These are phyloP conservation scores for Aegotheles bennettii DNA, from an alignment of 2,113 vertebrate genomes.

Conservation along the genomic window DNA sequence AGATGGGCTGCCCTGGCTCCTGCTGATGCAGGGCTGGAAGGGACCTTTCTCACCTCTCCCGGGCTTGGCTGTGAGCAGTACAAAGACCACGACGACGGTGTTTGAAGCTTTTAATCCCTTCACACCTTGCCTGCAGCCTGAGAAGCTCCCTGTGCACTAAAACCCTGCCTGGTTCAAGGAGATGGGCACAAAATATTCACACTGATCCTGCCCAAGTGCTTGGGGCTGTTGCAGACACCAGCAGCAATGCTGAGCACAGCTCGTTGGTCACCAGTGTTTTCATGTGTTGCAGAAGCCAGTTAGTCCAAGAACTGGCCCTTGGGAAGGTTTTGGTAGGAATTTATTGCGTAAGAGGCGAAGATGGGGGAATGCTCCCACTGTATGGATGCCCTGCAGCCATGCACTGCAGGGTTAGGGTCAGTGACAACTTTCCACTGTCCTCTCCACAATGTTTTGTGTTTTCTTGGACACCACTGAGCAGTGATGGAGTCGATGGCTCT, in stretches of 20 bases:
- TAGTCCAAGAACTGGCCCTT: not conserved
- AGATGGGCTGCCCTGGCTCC: not conserved
- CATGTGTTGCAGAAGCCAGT: not conserved
- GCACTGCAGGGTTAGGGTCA: not conserved
- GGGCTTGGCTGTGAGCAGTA: not conserved
- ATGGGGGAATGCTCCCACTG: fast-evolving
- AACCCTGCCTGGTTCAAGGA: fast-evolving
- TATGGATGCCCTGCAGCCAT: not conserved
- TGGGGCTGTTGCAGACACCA: fast-evolving
- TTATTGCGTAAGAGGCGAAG: not conserved
- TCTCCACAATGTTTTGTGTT: not conserved
- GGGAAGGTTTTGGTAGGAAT: not conserved
- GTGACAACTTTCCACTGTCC: not conserved
- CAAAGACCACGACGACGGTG: fast-evolving
- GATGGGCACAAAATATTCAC: not conserved
- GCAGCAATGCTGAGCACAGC: not conserved
- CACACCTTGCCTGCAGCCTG: not conserved
- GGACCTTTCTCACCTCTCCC: not conserved
- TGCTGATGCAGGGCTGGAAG: not conserved
- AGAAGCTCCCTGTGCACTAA: not conserved
- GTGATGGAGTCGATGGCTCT: not conserved
- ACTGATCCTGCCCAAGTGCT: not conserved
- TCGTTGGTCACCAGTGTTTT: fast-evolving
- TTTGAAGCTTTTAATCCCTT: not conserved
- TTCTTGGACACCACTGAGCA: not conserved